These are phyloP conservation scores for Ellobium chinense DNA, from an alignment of 2,888 invertebrate genomes.

Conservation along the genomic window DNA sequence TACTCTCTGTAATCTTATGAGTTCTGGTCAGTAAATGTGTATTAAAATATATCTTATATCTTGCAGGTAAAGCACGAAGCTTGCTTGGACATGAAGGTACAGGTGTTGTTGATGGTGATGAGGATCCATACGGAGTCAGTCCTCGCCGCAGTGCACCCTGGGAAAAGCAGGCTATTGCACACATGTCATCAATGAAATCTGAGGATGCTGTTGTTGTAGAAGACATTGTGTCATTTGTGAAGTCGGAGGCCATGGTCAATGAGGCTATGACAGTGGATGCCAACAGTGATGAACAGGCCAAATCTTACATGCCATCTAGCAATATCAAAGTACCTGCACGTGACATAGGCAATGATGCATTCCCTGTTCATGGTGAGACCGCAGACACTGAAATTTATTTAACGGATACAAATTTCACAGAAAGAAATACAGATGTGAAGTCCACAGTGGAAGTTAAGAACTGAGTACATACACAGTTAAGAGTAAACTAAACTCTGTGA, in stretches of 20 bases:
- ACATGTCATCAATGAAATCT: slow-evolving; percentile 18
- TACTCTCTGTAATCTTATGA: too few species aligned
- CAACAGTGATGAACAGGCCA: background rate
- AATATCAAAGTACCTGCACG: background rate
- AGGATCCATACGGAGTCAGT: slow-evolving; percentile 70
- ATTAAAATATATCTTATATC: too few species aligned
- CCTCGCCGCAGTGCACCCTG: slow-evolving; percentile 61
- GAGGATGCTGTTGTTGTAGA: background rate
- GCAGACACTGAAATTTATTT: background rate
- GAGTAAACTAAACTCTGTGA: too few species aligned
- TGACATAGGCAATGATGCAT: background rate
- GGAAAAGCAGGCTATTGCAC: slow-evolving; percentile 61
- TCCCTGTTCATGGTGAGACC: background rate
- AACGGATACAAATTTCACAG: slow-evolving; percentile 8
- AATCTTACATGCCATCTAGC: background rate
- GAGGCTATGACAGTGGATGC: background rate
- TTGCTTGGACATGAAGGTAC: slow-evolving; percentile 59
- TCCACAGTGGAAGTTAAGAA: too few species aligned
- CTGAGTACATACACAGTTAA: too few species aligned
- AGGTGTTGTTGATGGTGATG: slow-evolving; percentile 48
- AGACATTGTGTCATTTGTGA: background rate
- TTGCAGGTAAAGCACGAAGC: slow-evolving; percentile 66
- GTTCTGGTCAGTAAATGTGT: too few species aligned
- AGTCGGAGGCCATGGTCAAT: background rate
- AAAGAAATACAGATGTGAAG: background rate